These are phyloP conservation scores for Scelioninae gen. 2 DNA, from an alignment of 2,888 invertebrate genomes.

Conservation along the genomic window DNA sequence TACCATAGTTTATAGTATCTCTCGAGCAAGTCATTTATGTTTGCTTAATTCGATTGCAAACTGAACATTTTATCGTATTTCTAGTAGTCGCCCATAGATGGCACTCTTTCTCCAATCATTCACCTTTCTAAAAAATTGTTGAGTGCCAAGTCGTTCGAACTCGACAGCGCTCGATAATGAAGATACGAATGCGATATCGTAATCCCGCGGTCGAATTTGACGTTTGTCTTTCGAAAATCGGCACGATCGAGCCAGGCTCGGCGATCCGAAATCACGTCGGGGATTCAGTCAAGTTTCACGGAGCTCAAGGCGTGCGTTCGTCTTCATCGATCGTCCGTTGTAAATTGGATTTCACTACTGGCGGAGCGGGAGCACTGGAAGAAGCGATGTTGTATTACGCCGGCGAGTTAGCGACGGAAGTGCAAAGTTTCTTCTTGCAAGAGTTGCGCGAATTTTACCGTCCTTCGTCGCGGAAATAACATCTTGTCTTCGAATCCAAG, in stretches of 20 bases:
- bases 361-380: slow-evolving; percentile 43
- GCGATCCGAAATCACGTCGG: slow-evolving; percentile 57
- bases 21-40: too few relatives aligned
- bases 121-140: too few relatives aligned
- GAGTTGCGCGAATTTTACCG: slow-evolving; percentile 53
- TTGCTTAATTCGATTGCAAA: too few relatives aligned
- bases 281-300: slow-evolving; percentile 54
- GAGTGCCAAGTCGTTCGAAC: too few relatives aligned
- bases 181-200: slow-evolving; percentile 22
- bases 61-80: too few relatives aligned
- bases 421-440: slow-evolving; percentile 57
- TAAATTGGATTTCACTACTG: slow-evolving; percentile 60
- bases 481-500: slow-evolving; percentile 52
- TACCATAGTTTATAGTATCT: too few relatives aligned
- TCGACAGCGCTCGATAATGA: slow-evolving; percentile 16
- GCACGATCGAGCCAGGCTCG: slow-evolving; percentile 11
- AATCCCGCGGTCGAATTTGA: slow-evolving; percentile 6
- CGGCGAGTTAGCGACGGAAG: slow-evolving; percentile 58
- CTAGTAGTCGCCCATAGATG: too few relatives aligned
- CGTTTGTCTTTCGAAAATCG: slow-evolving; percentile 40
- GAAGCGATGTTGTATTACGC: slow-evolving; percentile 59
- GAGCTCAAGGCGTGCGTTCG: slow-evolving; percentile 58
- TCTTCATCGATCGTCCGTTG: slow-evolving; percentile 61
- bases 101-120: too few relatives aligned
- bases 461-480: slow-evolving; percentile 48